Evolutionary conservation across 2,888 invertebrate genomes (phyloP).

Genomic region (Tricholauxania praeusta): DNA sequence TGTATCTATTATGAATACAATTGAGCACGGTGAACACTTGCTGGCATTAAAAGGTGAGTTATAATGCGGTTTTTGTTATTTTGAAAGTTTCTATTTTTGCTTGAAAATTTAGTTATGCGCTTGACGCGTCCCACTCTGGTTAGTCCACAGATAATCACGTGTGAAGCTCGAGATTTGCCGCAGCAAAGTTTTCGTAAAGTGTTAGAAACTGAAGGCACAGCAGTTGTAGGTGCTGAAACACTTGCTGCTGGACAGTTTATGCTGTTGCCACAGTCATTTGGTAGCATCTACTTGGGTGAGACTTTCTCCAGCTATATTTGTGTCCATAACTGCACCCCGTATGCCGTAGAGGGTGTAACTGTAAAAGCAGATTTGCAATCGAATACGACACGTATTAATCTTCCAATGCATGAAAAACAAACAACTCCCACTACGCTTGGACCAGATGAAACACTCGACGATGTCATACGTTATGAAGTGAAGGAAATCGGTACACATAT

Average conservation of each 20-base stretch:
- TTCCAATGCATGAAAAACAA: conserved; percentile 80
- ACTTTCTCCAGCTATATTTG: conserved; percentile 98
- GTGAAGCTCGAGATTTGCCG: conserved; percentile 87
- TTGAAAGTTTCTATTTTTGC: not conserved
- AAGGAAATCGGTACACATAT: conserved; percentile 99
- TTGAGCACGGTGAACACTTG: conserved; percentile 63
- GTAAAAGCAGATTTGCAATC: conserved; percentile 92
- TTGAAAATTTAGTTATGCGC: conserved; percentile 81
- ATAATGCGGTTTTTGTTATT: not conserved
- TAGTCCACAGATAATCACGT: conserved; percentile 83
- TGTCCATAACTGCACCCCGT: conserved; percentile 94
- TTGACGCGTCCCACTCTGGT: conserved; percentile 92
- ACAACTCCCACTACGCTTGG: conserved; percentile 72
- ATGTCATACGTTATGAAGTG: conserved; percentile 98
- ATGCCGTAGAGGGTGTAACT: conserved; percentile 71
- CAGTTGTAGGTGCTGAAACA: conserved; percentile 84
- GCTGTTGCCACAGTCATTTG: conserved; percentile 95
- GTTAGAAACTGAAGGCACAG: conserved; percentile 85
- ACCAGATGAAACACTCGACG: conserved; percentile 90
- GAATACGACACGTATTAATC: conserved; percentile 85
- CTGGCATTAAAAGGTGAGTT: conserved; percentile 65
- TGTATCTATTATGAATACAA: conserved; percentile 53
- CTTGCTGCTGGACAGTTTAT: conserved; percentile 85
- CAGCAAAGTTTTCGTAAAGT: conserved; percentile 80
- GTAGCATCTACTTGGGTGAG: conserved; percentile 96